A percentile compares a stretch with the other conserved stretches of the same genome.
Conservation (phyloP, 2,888 invertebrate species). For the Monopis laevigella region DNA sequence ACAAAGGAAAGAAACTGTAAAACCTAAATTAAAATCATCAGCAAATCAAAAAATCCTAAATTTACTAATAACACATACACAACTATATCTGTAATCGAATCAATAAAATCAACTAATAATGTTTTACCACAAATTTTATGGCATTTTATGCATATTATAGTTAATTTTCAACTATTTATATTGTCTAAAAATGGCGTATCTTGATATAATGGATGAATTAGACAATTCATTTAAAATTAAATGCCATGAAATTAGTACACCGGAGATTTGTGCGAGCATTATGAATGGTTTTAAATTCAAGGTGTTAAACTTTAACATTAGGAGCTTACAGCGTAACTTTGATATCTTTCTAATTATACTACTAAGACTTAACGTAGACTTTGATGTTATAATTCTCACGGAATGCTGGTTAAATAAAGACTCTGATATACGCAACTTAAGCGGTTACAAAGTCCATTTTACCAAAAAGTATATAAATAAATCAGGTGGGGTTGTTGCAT, state of each 20-base stretch:
- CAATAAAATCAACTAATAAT: too few relatives aligned
- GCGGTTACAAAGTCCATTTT: constrained; percentile 10
- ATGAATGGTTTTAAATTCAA: constrained; percentile 13
- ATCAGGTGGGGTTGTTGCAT: constrained; percentile 17
- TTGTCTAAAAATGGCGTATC: not conserved
- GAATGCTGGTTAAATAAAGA: constrained; percentile 10
- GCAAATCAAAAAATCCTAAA: too few relatives aligned
- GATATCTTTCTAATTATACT: constrained; percentile 6
- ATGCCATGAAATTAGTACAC: constrained; percentile 1
- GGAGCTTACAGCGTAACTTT: constrained; percentile 10
- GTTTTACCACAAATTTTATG: too few relatives aligned
- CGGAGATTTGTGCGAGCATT: not conserved
- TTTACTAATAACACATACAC: too few relatives aligned
- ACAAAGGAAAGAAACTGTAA: too few relatives aligned
- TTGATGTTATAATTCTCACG: constrained; percentile 9
- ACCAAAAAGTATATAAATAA: constrained; percentile 15
- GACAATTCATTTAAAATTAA: not conserved
- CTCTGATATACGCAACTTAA: constrained; percentile 13
- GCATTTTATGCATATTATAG: too few relatives aligned
- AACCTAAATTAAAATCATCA: too few relatives aligned
- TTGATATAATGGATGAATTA: not conserved
- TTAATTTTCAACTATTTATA: not conserved
- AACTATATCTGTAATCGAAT: too few relatives aligned
- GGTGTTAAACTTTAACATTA: constrained; percentile 11
- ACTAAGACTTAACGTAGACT: not conserved